phyloP scores from a whole-genome alignment of 2,888 invertebrate genomes.

The Acanthosepion lycidas region DNA sequence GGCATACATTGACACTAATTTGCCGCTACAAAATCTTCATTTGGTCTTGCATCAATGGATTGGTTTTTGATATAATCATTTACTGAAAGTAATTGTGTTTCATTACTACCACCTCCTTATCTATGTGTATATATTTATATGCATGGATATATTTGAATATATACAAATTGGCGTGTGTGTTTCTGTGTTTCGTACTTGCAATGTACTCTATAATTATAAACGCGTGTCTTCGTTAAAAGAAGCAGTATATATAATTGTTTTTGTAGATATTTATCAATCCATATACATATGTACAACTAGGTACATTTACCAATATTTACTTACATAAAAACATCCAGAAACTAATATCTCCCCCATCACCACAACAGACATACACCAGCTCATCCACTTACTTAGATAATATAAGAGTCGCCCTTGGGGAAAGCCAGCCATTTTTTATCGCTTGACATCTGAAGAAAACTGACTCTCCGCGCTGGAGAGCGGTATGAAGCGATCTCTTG shows the following conservation, averaged over 20 bases:
- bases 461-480: not conserved
- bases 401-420: not conserved
- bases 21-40: no score
- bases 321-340: conserved; percentile 33
- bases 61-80: no score
- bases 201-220: no score
- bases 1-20: no score
- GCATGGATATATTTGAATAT: not conserved
- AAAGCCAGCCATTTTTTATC: not conserved
- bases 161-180: no score
- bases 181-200: no score
- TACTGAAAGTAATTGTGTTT: no score
- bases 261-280: not conserved
- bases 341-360: not conserved
- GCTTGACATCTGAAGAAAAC: conserved; percentile 33
- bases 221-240: not conserved
- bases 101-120: no score
- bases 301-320: conserved; percentile 8
- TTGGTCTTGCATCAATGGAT: no score
- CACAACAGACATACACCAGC: not conserved
- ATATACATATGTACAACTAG: not conserved
- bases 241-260: not conserved
- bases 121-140: not conserved
- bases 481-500: not conserved
- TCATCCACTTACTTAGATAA: conserved; percentile 33